Conservation (phyloP, 2,797 vertebrate species). For the Bovichtus diacanthus region DNA sequence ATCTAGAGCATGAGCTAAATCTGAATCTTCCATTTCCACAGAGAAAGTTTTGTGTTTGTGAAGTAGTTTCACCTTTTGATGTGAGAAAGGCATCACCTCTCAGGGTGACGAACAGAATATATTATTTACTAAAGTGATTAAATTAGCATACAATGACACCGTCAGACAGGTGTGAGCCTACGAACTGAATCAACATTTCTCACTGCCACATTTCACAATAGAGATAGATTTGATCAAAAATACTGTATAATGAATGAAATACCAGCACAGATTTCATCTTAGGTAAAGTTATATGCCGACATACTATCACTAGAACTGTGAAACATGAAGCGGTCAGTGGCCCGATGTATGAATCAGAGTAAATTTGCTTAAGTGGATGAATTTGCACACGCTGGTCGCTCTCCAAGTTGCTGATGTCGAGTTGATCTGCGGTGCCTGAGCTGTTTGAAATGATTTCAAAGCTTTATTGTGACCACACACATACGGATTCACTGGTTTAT, state of each 20-base stretch:
- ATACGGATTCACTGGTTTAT: slow-evolving; percentile 42
- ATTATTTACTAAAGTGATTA: slow-evolving; percentile 3
- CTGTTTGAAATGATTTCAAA: slow-evolving; percentile 62
- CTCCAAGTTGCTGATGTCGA: slow-evolving; percentile 36
- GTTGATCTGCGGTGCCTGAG: slow-evolving; percentile 22
- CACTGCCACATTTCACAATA: not conserved
- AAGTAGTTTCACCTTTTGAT: not conserved
- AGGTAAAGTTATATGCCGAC: not conserved
- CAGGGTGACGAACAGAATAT: slow-evolving; percentile 7
- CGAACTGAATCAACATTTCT: not conserved
- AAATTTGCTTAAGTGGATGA: not conserved
- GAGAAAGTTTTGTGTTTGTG: not conserved
- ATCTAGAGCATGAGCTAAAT: slow-evolving; percentile 7
- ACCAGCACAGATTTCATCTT: not conserved
- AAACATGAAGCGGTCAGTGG: not conserved
- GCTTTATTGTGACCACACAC: slow-evolving; percentile 52
- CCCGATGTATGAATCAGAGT: slow-evolving; percentile 11
- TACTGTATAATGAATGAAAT: not conserved
- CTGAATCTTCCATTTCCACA: not conserved
- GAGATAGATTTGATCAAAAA: not conserved
- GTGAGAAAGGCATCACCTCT: not conserved
- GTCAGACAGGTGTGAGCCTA: not conserved
- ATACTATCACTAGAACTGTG: not conserved
- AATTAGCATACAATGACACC: not conserved
- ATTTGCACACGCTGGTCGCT: slow-evolving; percentile 17